Base-by-base conservation (phyloP, 1,140 invertebrate genomes). In the Dendroctonus valens region DNA sequence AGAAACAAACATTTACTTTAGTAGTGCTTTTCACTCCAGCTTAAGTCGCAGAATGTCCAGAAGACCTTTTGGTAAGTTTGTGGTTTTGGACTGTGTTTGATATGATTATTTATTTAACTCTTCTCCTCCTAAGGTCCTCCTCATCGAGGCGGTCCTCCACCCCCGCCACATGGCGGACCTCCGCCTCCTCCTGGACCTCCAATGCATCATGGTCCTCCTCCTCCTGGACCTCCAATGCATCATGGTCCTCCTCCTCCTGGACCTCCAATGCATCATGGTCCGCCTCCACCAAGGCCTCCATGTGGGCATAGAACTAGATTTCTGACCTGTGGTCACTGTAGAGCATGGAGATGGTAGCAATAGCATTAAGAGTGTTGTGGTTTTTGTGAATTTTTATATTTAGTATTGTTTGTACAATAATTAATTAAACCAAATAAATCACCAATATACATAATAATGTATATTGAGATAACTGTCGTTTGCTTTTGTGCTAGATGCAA, bases 251-350 rank as follows among this genome's bases (percentile, higher is more conserved):
- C 44, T 11, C 44, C 44, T 46, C 44, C 26, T 26, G 26, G 26
- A 26, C 26, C 26, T 26, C 26, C 26, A 26, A 26, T 26, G 26
- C 26, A 26, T 26, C 26, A 26, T 26, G 26, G 26, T 26, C 26
- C 44, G 12, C 44, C 44, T 11, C 44, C 44, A 4, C 44, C 44
- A 46, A 14, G 44, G 3, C 44, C 44, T 11, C 44, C 44, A 4
- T 53, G 51, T 26, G 51, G 51, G 5, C 51, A 53, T 53, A 53
- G 51, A 14, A n/a, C 9, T 53, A 37, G 12, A 15, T 14, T 53
- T n/a, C 5, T 15, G 12, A 37, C 12, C 9, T 53, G 51, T 26
- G 5, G 9, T 0, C 26, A 53, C 9, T 53, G 51, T 26, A 14
- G 26, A 15, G 51, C n/a, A 6, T 53, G n/a, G 5, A 53, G 51